phyloP scores from a whole-genome alignment of 2,113 vertebrate species.

The Oncorhynchus kisutch region DNA sequence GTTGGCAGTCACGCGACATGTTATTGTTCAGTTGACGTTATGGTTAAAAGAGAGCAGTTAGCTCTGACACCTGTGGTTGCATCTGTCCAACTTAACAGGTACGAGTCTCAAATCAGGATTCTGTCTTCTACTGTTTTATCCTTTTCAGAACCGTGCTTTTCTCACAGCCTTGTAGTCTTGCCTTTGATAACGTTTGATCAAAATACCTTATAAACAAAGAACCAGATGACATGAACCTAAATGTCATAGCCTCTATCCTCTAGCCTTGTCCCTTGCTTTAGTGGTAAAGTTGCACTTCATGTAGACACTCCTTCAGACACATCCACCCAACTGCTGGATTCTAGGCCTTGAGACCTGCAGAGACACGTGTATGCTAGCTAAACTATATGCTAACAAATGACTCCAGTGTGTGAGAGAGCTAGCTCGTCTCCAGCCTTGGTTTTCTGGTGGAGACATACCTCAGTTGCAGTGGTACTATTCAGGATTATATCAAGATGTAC shows the following conservation, averaged over 20 bases:
- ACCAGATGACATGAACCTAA: neutral
- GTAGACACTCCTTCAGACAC: neutral
- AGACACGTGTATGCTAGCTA: neutral
- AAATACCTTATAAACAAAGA: neutral
- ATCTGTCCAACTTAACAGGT: too few relatives aligned
- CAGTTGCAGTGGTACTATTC: slow-evolving; percentile 44
- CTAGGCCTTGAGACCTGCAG: neutral
- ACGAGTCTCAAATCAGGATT: neutral
- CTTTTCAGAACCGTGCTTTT: neutral
- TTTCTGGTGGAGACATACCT: slow-evolving; percentile 35
- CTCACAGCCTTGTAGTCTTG: too few relatives aligned
- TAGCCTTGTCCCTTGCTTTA: neutral
- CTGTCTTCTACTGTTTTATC: neutral
- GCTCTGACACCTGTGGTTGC: too few relatives aligned
- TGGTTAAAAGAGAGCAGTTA: too few relatives aligned
- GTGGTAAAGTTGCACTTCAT: neutral
- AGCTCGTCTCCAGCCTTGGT: slow-evolving; percentile 20
- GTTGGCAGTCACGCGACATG: too few relatives aligned
- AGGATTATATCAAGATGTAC: slow-evolving; percentile 32
- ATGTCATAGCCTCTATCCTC: neutral
- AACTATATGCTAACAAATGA: neutral
- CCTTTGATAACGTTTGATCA: neutral
- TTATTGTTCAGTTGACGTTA: too few relatives aligned
- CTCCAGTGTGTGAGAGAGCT: neutral
- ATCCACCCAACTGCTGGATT: neutral